Conservation (phyloP, 2,113 vertebrate genomes). For the Trinectes maculatus region DNA sequence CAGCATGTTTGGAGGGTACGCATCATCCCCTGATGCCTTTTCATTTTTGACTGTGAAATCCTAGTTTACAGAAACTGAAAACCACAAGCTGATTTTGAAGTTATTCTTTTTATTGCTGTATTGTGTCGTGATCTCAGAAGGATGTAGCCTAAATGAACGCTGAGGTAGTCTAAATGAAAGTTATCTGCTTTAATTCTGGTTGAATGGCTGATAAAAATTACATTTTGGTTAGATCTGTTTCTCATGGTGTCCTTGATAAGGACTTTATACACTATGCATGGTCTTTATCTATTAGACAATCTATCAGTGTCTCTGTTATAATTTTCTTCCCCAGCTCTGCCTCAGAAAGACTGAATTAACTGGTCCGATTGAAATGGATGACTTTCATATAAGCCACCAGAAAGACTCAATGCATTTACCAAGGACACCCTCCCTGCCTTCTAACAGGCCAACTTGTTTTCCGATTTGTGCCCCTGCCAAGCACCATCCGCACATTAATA, state of each 20-base stretch:
- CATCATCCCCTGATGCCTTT: neutral
- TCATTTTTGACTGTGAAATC: neutral
- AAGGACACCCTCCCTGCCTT: conserved; percentile 28
- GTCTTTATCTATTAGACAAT: conserved; percentile 56
- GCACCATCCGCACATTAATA: conserved; percentile 47
- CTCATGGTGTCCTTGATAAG: conserved; percentile 39
- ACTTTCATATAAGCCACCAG: conserved; percentile 64
- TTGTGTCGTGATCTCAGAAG: conserved; percentile 11
- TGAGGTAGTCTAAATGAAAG: conserved; percentile 11
- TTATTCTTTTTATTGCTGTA: neutral
- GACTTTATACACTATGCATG: conserved; percentile 45
- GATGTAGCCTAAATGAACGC: neutral
- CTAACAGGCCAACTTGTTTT: conserved; percentile 51
- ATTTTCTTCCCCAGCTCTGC: conserved; percentile 44
- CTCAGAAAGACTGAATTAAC: conserved; percentile 64
- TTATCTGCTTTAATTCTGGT: conserved; percentile 8
- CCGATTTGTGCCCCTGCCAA: conserved; percentile 39
- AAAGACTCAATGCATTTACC: conserved; percentile 52
- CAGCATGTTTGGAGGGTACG: too few relatives aligned
- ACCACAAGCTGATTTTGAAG: neutral
- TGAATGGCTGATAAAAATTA: conserved; percentile 31
- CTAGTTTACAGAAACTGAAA: neutral
- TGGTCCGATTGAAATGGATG: conserved; percentile 71
- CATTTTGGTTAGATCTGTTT: conserved; percentile 44
- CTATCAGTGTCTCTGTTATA: conserved; percentile 46